A percentile compares a stretch with the other conserved stretches of the same genome.
Evolutionary conservation across 2,888 invertebrate species (phyloP).

Genomic region (Drosophila incognita): DNA sequence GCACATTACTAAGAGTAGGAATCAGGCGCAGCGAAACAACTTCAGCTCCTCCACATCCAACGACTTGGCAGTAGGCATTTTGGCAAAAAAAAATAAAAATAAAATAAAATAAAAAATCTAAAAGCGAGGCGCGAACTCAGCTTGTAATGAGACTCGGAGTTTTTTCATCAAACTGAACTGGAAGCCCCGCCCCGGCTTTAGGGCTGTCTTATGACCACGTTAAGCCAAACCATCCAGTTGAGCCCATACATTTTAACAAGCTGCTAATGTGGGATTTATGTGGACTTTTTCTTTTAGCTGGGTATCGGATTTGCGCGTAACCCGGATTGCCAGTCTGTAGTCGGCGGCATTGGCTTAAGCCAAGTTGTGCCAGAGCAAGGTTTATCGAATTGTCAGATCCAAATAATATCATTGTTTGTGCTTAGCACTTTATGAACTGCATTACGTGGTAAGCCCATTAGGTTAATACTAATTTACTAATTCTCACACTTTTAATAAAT

Average conservation of each 20-base stretch:
- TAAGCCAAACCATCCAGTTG: slow-evolving; percentile 37
- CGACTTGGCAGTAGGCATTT: slow-evolving; percentile 61
- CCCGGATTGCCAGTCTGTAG: slow-evolving; percentile 18
- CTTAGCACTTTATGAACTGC: slow-evolving; percentile 20
- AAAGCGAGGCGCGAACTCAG: slow-evolving; percentile 44
- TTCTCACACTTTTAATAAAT: background rate
- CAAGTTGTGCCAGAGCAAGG: slow-evolving; percentile 4
- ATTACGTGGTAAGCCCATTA: background rate
- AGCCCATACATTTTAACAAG: slow-evolving; percentile 70
- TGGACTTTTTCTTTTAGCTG: slow-evolving; percentile 31
- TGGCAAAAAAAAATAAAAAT: background rate
- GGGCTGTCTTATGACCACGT: slow-evolving; percentile 32
- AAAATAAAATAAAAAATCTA: background rate
- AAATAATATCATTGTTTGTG: slow-evolving; percentile 9
- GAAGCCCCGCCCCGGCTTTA: slow-evolving; percentile 27
- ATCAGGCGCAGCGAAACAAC: slow-evolving; percentile 33
- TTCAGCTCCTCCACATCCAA: slow-evolving; percentile 22
- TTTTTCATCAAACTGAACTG: slow-evolving; percentile 20
- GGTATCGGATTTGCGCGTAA: slow-evolving; percentile 32
- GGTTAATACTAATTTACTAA: background rate
- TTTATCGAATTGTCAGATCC: slow-evolving; percentile 8
- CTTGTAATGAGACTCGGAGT: slow-evolving; percentile 56
- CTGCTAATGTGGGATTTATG: slow-evolving; percentile 67
- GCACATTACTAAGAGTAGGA: slow-evolving; percentile 45
- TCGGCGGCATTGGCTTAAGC: slow-evolving; percentile 22